Evolutionary conservation across 2,113 vertebrate species (phyloP), one percentile per base, ranked within the genome.

Genomic region (Entelurus aequoreus): DNA sequence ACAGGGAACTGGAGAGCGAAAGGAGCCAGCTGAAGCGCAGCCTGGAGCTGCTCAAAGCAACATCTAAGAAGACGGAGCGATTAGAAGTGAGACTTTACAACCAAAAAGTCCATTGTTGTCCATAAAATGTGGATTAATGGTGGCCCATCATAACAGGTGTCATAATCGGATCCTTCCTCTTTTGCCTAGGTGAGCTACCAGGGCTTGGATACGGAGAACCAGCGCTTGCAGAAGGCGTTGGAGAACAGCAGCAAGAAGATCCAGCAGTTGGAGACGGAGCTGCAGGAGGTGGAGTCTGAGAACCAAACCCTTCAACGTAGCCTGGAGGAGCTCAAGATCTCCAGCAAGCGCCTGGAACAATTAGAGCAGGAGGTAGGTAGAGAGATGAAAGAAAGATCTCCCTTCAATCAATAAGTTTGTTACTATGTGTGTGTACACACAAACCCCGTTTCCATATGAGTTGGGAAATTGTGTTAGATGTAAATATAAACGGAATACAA

Each of bases 201-300:
- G 74, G 94, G 96, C 71, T 86, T 99, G 72, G 97, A 98, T 81
- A 95, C 92, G 0, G 97, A 99, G 89, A 98, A 98, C 88, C 97
- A 99, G 86, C 93, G 95, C 42, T 85, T 98, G 5, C 95, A 99
- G 88, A 98, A 97, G 81, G 92, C 94, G 61, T 83, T 99, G 40
- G 97, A 99, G 84, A 98, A 96, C 81, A 97, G 93, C 86, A 94
- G 91, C 88, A 95, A 95, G 84, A 99, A 98, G 85, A 94, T 98
- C 63, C 94, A 97, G 53, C 93, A 99, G 28, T 77, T 98, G 75
- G 95, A 99, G 83, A 93, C 83, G 6, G 96, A 99, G 76, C 78
- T 98, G 7, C 94, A 94, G 58, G 97, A 98, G 46, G 84, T 97
- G 57, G 97, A 99, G 75, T 83, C 90, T 13, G 96, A 99, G 90